Percentiles rank a stretch among this genome's conserved stretches.
Conservation (phyloP, 2,888 invertebrate genomes). For the Geotrupes spiniger region DNA sequence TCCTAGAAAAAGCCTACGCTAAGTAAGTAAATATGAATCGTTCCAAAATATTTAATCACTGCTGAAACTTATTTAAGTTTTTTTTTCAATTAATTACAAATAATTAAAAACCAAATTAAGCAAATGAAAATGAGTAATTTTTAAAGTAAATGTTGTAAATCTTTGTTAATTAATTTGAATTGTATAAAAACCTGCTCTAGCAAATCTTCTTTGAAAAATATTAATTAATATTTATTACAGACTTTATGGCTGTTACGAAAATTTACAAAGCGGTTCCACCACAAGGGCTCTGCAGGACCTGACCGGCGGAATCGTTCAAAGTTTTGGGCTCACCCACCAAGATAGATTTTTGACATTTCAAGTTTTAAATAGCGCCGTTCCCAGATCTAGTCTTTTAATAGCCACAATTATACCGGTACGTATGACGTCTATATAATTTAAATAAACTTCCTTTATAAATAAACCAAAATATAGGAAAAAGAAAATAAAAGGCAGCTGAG, state of each 20-base stretch:
- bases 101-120: no score
- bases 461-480: no score
- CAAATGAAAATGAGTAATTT: neutral
- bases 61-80: no score
- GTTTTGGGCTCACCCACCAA: slow-evolving; percentile 63
- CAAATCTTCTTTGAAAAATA: neutral
- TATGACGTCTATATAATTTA: slow-evolving; percentile 18
- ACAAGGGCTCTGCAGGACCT: slow-evolving; percentile 71
- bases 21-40: slow-evolving; percentile 55
- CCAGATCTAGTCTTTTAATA: slow-evolving; percentile 67
- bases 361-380: slow-evolving; percentile 65
- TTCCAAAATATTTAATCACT: no score
- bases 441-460: slow-evolving; percentile 18
- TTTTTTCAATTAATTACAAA: no score
- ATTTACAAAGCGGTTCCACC: slow-evolving; percentile 60
- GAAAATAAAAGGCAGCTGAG: slow-evolving; percentile 57
- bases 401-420: slow-evolving; percentile 63
- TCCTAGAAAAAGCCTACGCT: slow-evolving; percentile 79
- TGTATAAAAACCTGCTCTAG: neutral
- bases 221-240: slow-evolving; percentile 43
- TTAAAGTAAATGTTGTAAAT: neutral
- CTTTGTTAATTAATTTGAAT: neutral
- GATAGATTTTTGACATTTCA: slow-evolving; percentile 66
- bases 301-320: slow-evolving; percentile 73
- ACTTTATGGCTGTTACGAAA: slow-evolving; percentile 69